Evolutionary conservation across 2,113 vertebrate genomes (phyloP).

Genomic region (Formicarius rufipectus): DNA sequence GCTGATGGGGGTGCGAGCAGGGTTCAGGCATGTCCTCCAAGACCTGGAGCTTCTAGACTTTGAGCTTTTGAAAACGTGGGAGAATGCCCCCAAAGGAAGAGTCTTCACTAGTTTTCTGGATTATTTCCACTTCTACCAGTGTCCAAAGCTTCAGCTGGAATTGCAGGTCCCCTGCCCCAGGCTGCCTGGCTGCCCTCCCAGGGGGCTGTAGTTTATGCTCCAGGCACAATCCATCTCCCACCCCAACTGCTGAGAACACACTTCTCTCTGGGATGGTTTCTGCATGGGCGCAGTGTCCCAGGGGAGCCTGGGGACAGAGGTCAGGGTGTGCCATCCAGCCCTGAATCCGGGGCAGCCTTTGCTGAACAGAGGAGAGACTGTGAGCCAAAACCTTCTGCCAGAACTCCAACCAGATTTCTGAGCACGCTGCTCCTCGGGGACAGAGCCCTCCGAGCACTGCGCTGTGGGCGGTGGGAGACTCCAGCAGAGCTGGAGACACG

Average conservation of each 20-base stretch:
- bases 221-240: neutral
- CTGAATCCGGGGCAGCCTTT: neutral
- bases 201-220: neutral
- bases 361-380: neutral
- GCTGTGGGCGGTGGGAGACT: constrained; percentile 29
- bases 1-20: neutral
- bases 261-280: neutral
- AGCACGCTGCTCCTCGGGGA: neutral
- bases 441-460: neutral
- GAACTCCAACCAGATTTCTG: neutral
- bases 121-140: neutral
- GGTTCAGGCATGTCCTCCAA: neutral
- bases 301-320: neutral
- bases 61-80: neutral
- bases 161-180: neutral
- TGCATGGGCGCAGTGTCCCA: neutral
- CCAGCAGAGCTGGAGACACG: neutral
- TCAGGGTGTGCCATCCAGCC: fast-evolving
- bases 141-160: neutral
- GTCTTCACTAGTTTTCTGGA: neutral
- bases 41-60: neutral
- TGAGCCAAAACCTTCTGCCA: neutral
- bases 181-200: neutral
- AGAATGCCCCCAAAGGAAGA: neutral
- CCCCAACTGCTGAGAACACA: neutral